Conservation (phyloP, 1,140 invertebrate species). For the Nasonia longicornis region DNA sequence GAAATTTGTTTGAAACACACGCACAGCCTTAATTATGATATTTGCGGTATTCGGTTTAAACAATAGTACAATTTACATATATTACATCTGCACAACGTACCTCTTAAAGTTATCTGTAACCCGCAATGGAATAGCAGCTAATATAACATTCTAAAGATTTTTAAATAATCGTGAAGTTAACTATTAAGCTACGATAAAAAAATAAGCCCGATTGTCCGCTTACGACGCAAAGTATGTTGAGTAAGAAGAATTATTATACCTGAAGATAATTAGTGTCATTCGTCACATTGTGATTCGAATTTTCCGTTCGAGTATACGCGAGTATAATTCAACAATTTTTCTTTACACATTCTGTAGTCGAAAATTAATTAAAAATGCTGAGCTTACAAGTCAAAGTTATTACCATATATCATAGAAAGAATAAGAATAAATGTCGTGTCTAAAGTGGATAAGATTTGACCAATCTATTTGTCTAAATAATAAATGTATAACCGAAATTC, state of each 20-base stretch:
- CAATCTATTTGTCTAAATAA: constrained; percentile 63
- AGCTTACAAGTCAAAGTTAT: constrained; percentile 36
- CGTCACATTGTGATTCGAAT: neutral
- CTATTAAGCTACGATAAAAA: neutral
- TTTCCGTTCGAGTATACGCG: neutral
- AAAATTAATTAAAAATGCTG: neutral
- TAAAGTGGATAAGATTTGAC: constrained; percentile 59
- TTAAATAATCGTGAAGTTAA: neutral
- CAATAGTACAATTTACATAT: no score
- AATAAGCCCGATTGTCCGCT: neutral
- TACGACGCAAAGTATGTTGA: neutral
- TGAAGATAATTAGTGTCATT: neutral
- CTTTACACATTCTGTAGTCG: neutral
- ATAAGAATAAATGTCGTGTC: constrained; percentile 34
- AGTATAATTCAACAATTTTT: no score
- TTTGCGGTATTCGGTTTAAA: no score
- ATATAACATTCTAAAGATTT: neutral
- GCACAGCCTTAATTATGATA: no score
- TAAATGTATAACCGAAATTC: constrained; percentile 36
- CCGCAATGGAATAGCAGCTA: neutral
- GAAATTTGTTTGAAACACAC: no score
- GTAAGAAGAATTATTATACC: no score
- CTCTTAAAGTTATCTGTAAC: neutral
- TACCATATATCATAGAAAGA: constrained; percentile 20
- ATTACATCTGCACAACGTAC: no score